Conservation (phyloP, 2,113 vertebrate genomes). For the Tragelaphus strepsiceros region DNA sequence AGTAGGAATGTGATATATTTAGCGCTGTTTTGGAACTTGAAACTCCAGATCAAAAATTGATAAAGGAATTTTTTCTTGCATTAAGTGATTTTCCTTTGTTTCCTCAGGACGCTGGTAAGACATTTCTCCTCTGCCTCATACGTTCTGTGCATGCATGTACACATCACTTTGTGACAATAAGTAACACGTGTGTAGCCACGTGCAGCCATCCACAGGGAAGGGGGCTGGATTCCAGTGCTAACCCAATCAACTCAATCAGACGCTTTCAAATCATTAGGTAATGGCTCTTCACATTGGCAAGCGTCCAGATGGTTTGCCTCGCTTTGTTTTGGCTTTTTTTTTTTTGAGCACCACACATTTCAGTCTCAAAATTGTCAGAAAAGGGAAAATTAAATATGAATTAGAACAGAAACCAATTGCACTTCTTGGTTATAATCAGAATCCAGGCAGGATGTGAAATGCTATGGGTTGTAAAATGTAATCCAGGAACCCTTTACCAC, state of each 20-base stretch:
- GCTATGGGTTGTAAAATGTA: neutral
- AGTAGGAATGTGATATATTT: neutral
- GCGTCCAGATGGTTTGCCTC: neutral
- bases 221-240: neutral
- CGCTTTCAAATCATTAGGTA: conserved; percentile 10
- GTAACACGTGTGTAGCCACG: neutral
- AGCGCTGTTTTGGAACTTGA: neutral
- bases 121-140: neutral
- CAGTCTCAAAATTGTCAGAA: neutral
- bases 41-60: neutral
- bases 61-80: neutral
- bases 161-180: neutral
- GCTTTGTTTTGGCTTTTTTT: conserved; percentile 18
- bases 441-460: neutral
- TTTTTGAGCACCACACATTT: neutral
- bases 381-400: conserved; percentile 9
- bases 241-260: neutral
- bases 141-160: neutral
- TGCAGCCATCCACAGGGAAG: neutral
- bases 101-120: neutral
- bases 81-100: conserved; percentile 26
- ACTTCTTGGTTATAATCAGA: neutral
- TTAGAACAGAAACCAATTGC: neutral
- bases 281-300: neutral
- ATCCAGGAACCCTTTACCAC: neutral